phyloP scores from a whole-genome alignment of 2,888 invertebrate genomes.

The Sarcophaga carnaria region DNA sequence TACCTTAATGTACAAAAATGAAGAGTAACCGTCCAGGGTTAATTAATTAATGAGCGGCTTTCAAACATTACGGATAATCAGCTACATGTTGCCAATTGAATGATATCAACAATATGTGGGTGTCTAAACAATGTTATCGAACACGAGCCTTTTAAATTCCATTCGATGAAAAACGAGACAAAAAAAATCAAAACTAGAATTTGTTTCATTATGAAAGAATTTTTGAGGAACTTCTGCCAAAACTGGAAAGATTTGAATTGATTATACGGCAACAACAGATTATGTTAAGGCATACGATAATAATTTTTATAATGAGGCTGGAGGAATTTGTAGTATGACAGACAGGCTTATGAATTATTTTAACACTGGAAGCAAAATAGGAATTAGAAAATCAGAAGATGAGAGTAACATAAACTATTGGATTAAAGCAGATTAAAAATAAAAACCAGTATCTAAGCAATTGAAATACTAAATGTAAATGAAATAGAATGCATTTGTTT shows the following conservation, averaged over 20 bases:
- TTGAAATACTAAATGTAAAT: not conserved
- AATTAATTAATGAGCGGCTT: too few species aligned
- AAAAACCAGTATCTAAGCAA: constrained; percentile 8
- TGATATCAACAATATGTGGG: not conserved
- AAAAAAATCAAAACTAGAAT: constrained; percentile 3
- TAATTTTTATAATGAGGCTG: not conserved
- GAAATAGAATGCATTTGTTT: not conserved
- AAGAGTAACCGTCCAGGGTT: too few species aligned
- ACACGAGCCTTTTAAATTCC: not conserved
- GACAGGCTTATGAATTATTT: not conserved
- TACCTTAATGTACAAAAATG: too few species aligned
- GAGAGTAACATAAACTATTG: not conserved
- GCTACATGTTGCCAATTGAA: not conserved
- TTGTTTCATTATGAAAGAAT: constrained; percentile 25
- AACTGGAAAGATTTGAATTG: constrained; percentile 17
- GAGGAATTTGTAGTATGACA: not conserved
- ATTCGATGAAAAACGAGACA: not conserved
- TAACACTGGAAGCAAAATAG: not conserved
- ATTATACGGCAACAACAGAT: not conserved
- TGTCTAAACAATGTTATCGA: constrained; percentile 2
- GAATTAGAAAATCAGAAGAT: not conserved
- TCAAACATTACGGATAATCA: too few species aligned
- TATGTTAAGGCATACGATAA: not conserved
- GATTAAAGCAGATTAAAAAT: not conserved
- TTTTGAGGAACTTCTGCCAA: not conserved